Conservation (phyloP, 2,113 vertebrate genomes). For the Colius striatus region DNA sequence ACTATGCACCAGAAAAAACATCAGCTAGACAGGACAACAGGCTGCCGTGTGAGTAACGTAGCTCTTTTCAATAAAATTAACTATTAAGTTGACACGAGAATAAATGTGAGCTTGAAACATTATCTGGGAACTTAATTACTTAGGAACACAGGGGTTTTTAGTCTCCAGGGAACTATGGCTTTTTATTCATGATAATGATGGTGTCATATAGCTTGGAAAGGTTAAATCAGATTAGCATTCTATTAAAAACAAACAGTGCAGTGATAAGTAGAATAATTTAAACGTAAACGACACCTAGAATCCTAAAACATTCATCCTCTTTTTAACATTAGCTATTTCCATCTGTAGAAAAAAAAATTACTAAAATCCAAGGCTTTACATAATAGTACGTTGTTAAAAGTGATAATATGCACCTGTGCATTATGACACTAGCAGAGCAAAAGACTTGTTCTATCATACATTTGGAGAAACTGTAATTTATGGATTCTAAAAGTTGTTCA, state of each 20-base stretch:
- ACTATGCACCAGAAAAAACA: neutral
- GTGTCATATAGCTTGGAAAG: neutral
- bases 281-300: neutral
- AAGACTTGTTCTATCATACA: neutral
- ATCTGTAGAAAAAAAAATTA: neutral
- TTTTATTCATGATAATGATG: neutral
- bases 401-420: neutral
- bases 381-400: neutral
- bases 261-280: neutral
- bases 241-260: neutral
- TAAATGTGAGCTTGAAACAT: slow-evolving; percentile 41
- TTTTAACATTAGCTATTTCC: neutral
- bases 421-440: neutral
- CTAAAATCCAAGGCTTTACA: neutral
- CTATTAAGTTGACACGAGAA: slow-evolving; percentile 43
- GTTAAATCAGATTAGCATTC: neutral
- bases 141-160: slow-evolving; percentile 38
- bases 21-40: slow-evolving; percentile 59
- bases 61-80: slow-evolving; percentile 70
- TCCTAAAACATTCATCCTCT: neutral
- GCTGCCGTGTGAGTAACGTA: slow-evolving; percentile 71
- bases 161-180: neutral
- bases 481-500: neutral
- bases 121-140: slow-evolving; percentile 54
- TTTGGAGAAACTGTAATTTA: neutral